phyloP scores from a whole-genome alignment of 1,140 invertebrate genomes.

The Sarcophaga peregrina region DNA sequence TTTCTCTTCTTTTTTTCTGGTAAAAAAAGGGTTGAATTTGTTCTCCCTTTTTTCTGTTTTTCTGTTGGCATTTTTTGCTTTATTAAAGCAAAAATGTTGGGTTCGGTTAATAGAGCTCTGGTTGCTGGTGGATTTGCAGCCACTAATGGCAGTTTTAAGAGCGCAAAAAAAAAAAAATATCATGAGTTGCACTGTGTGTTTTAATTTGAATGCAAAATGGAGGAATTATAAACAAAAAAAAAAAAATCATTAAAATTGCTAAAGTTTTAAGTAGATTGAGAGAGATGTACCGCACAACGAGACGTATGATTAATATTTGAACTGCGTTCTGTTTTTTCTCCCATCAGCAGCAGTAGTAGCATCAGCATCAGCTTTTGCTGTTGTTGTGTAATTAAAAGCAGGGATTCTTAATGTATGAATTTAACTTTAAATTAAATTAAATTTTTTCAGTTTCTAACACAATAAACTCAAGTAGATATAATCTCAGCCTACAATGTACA shows the following conservation, averaged over 20 bases:
- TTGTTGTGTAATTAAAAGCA: conserved; percentile 12
- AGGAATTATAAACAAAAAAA: too few relatives aligned
- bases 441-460: too few relatives aligned
- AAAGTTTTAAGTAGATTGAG: conserved; percentile 22
- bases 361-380: background rate
- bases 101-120: background rate
- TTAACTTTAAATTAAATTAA: too few relatives aligned
- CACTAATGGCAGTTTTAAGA: background rate
- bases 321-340: background rate
- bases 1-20: background rate
- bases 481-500: too few relatives aligned
- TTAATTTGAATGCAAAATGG: background rate
- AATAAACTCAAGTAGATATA: too few relatives aligned
- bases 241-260: conserved; percentile 7
- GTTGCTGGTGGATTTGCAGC: background rate
- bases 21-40: background rate
- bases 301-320: conserved; percentile 22
- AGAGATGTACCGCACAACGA: background rate
- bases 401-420: background rate
- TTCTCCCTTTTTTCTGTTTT: background rate
- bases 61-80: background rate
- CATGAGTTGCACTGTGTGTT: background rate
- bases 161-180: background rate
- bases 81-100: background rate
- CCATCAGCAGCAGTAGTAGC: too few relatives aligned